Base-by-base conservation (phyloP, 2,888 invertebrate species). In the Lepidochrysops patricia region DNA sequence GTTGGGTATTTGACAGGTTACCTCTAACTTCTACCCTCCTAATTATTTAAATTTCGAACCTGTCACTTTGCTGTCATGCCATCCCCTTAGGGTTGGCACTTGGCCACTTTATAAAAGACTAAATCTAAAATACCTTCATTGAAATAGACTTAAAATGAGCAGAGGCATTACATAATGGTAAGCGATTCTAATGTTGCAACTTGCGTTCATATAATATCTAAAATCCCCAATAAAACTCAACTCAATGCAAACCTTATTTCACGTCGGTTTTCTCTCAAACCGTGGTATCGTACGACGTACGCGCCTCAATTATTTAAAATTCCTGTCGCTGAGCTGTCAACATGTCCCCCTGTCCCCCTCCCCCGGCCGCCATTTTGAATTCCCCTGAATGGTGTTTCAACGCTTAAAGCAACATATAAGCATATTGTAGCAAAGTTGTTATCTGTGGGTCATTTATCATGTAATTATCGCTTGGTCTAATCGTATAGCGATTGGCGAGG, bases 401-500 rank as follows among this genome's bases (percentile, higher is more conserved):
- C 63, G 63, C 59, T 61, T 63, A 60, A 43, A 62, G 57, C 64
- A 62, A 62, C 72, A 67, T 68, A 70, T 71, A 71, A 69, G 68
- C 69, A 69, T 67, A 68, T 64, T 64, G 66, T 63, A 62, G 70
- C 70, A 68, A 72, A 76, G 67, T 76, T 77, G 78, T 75, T 82
- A 84, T 84, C 84, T 76, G 63, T 57, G 66, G 61, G 68, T 72
- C 80, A 82, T 84, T 82, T 79, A 84, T 84, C 82, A 84, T 83
- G 72, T 74, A 72, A 70, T 63, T 61, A 64, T 62, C 27, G 50
- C 52, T 32, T 69, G 75, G 74, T 37, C 0, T 60, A 72, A 74
- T n/a, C 66, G 62, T 7, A 29, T 1, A 15, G 58, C 3, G 23
- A 58, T 64, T 64, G 66, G 23, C 43, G 43, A 12, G 4, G 23